Percentiles rank a stretch among this genome's conserved stretches.
Conservation (phyloP, 2,113 vertebrate species). For the Progne subis region DNA sequence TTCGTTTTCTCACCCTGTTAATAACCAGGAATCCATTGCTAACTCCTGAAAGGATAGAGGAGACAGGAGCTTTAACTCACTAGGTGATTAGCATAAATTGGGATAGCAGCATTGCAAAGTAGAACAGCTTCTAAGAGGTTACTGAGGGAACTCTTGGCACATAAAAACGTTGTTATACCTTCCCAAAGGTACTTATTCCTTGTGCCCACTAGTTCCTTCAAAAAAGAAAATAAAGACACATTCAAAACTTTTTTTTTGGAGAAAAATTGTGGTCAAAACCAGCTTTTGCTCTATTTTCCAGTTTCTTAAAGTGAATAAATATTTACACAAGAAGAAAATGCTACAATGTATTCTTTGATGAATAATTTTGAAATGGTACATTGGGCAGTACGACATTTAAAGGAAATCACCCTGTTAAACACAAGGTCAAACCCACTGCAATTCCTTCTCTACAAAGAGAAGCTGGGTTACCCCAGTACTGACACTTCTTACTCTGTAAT, state of each 20-base stretch:
- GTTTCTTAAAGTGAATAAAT: neutral
- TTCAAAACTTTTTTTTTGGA: neutral
- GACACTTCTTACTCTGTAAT: neutral
- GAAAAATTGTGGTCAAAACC: neutral
- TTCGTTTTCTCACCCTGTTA: neutral
- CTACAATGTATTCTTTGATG: neutral
- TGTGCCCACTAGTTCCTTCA: neutral
- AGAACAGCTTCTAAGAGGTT: neutral
- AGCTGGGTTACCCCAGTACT: neutral
- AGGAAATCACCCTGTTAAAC: neutral
- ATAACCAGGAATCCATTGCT: neutral
- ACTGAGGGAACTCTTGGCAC: neutral
- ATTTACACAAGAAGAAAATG: neutral
- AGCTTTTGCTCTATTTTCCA: neutral
- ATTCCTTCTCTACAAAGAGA: neutral
- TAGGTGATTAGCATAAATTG: neutral
- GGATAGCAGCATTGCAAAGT: neutral
- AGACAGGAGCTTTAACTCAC: neutral
- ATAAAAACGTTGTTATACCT: rapidly evolving
- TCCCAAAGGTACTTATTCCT: neutral
- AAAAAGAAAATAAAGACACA: neutral
- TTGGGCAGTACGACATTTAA: neutral
- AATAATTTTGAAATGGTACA: neutral
- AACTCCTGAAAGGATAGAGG: neutral
- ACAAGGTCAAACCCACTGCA: neutral